Evolutionary conservation across 2,113 vertebrate genomes (phyloP), one percentile per base, ranked within the genome.

Genomic region (Carollia perspicillata): DNA sequence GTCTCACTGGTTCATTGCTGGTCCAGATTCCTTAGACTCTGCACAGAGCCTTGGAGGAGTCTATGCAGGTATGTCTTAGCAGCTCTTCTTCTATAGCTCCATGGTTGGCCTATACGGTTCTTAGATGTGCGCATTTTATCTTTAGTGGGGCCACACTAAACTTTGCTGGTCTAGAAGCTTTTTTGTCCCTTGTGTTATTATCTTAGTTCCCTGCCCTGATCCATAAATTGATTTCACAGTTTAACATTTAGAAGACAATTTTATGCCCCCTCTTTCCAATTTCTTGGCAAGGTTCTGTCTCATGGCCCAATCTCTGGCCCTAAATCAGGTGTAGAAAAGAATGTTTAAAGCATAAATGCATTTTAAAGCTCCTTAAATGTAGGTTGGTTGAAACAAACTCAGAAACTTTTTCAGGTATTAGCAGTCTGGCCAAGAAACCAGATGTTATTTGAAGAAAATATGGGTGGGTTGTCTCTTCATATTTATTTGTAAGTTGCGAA

Each of bases 401-500:
- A 90, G 55, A 96, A 91, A 42, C 14, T 83, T 87, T 93, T 95
- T 94, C 78, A 96, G 85, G 77, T 97, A 86, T 68, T 66, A 93
- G 37, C 14, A 90, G 35, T 55, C 68, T 85, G 80, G 71, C 80
- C 93, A 95, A 96, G 68, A 53, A 92, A 93, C 60, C 75, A 95
- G 89, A 95, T 97, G 75, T 88, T 92, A 85, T 95, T 97, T 94
- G 95, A 89, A 92, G 63, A 88, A 94, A 96, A 90, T 93, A 58
- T 90, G 71, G 20, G 81, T 94, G 71, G 26, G n/a, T 95, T 94
- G 83, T 97, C 93, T 96, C 75, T 92, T 92, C 37, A 55, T 85
- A 94, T 96, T 97, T 97, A 90, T 96, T 90, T 69, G 35, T 95
- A 96, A 96, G 81, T 69, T 92, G 90, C 93, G 66, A 98, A 96